Evolutionary conservation across 2,888 invertebrate species (phyloP), one percentile per base, ranked within the genome.

Genomic region (Calameuta filiformis): DNA sequence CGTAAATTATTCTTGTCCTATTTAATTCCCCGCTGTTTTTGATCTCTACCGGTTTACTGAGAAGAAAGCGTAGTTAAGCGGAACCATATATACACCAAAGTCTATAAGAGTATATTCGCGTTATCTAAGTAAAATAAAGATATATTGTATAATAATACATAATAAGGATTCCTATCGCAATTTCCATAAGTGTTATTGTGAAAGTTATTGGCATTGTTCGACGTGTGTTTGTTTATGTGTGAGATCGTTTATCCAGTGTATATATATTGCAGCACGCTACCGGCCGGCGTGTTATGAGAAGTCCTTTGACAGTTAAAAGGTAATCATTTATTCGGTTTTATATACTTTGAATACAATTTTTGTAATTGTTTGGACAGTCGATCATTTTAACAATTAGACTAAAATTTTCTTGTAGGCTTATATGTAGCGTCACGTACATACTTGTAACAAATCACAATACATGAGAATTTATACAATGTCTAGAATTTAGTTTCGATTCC

Each of bases 251-350:
- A 56, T 56, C 56, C 56, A 15, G 56, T 56, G 56, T 56, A 23
- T 23, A 56, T 56, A 56, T 6, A 23, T 56, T 56, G 23, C 56
- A 56, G 34, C 71, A 71, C 71, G 71, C 71, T 34, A 71, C 71
- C 31, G 71, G 34, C 71, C 71, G 71, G 71, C 71, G 71, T 71
- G 71, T 31, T 71, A 71, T 71, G 71, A 71, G 23, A 31, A 71
- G 71, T 33, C 9, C 23, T 23, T 56, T 56, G 23, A 56, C 23
- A 56, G 23, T 23, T 56, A 56, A 56, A 56, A 56, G 56, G 56
- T 56, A 56, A 23, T 23, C 23, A 23, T 23, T 23, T 23, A 23
- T 23, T 56, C 9, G 23, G 56, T 56, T 56, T 71, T 71, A 71
- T 30, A 30, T 15, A 33, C 23, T 71, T 11, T 11, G 3, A 23